Evolutionary conservation across 2,113 vertebrate genomes (phyloP).

Genomic region (Macrotus californicus): DNA sequence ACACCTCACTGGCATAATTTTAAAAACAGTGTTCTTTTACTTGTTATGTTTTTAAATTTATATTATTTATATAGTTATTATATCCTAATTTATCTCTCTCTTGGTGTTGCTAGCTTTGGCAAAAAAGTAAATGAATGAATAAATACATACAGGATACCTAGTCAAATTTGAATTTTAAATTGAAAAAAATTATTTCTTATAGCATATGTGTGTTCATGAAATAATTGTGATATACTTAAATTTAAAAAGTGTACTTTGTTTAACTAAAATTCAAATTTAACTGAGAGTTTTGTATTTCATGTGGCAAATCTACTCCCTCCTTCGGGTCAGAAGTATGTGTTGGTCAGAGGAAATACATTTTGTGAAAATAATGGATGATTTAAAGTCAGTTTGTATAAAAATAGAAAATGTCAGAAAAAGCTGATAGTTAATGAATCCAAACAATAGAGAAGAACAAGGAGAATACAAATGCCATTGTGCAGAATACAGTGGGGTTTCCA

Average conservation of each 20-base stretch:
- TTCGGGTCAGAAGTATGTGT: not conserved
- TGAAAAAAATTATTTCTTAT: not conserved
- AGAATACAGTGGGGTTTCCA: not conserved
- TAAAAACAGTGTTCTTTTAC: not conserved
- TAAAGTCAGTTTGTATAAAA: not conserved
- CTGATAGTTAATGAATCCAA: not conserved
- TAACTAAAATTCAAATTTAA: not conserved
- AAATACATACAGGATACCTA: not conserved
- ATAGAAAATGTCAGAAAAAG: not conserved
- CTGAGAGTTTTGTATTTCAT: not conserved
- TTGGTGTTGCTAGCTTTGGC: not conserved
- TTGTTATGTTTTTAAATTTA: not conserved
- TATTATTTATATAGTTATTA: not conserved
- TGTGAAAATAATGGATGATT: not conserved
- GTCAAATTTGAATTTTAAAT: not conserved
- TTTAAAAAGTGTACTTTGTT: not conserved
- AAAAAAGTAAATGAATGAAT: not conserved
- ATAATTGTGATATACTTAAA: not conserved
- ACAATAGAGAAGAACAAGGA: not conserved
- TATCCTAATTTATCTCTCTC: not conserved
- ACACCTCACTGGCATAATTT: not conserved
- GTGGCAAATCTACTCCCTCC: not conserved
- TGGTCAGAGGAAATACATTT: not conserved
- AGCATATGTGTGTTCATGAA: not conserved
- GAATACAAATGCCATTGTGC: not conserved